These are phyloP conservation scores for Neodiprion pinetum DNA, from an alignment of 1,140 invertebrate species.

Conservation along the genomic window DNA sequence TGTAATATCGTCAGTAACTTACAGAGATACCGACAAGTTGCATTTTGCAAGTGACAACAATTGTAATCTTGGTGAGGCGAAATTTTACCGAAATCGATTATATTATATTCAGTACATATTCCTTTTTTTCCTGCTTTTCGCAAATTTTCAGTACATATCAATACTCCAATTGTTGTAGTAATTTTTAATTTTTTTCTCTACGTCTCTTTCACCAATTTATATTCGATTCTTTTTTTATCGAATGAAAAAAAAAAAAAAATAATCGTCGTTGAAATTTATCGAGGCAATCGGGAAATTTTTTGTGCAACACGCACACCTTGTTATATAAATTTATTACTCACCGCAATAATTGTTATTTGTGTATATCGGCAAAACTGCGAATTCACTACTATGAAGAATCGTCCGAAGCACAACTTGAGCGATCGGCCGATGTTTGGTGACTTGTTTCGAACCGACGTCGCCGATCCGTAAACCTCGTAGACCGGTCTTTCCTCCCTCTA, in stretches of 20 bases:
- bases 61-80: no score
- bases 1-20: no score
- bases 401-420: neutral
- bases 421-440: neutral
- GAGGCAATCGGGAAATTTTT: neutral
- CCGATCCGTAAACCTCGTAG: neutral
- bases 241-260: neutral
- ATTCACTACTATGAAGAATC: no score
- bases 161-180: no score
- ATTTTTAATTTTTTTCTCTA: no score
- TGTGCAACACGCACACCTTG: neutral
- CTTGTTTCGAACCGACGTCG: neutral
- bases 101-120: no score
- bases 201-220: neutral
- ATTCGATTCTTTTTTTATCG: neutral
- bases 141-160: no score
- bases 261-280: neutral
- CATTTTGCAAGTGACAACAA: no score
- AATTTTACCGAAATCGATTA: no score
- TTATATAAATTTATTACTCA: neutral
- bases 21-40: no score
- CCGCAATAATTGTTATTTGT: neutral
- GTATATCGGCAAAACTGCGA: no score
- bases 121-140: no score
- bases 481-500: neutral